Evolutionary conservation across 2,888 invertebrate species (phyloP), one percentile per base, ranked within the genome.

Genomic region (Cheilosia soror): DNA sequence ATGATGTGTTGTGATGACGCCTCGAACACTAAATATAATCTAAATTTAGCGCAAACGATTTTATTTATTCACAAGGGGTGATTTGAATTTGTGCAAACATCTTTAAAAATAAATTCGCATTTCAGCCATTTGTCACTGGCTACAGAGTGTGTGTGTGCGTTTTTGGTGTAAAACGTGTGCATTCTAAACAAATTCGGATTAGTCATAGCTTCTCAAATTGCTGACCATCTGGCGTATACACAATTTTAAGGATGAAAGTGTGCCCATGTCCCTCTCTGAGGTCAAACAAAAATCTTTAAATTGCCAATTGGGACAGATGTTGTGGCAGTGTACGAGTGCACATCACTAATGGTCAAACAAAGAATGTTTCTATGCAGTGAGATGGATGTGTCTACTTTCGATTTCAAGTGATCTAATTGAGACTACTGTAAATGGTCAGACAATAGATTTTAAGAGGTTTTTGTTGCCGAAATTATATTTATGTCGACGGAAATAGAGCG

Each of bases 91-190:
- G 72, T 65, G 78, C 71, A 65, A 73, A 69, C 63, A 71, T 84
- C 62, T 83, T 78, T 49, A 79, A 75, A 82, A 69, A 81, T 62
- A 80, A 65, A 75, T 80, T 79, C 62, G 73, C 73, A 84, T 65
- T 63, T 68, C n/a, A 27, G 25, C 62, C n/a, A 40, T 47, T 51
- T 53, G 60, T 62, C 65, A 75, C 63, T 68, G 33, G 31, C 29
- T 31, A 29, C 29, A 13, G 31, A 42, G 44, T 33, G 60, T 42
- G 55, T 53, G 40, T 42, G 47, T 31, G 33, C 15, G 47, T 42
- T 9, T 40, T 40, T 0, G 40, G 7, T 40, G 9, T 9, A 40
- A 6, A 13, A 42, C 4, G 4, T 47, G 20, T 83, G 79, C 68
- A 83, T 73, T 84, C 55, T 66, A 49, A 66, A 63, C 71, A 62